These are phyloP conservation scores for Hypotaenidia okinawae DNA, from an alignment of 2,797 vertebrate genomes.

Conservation along the genomic window DNA sequence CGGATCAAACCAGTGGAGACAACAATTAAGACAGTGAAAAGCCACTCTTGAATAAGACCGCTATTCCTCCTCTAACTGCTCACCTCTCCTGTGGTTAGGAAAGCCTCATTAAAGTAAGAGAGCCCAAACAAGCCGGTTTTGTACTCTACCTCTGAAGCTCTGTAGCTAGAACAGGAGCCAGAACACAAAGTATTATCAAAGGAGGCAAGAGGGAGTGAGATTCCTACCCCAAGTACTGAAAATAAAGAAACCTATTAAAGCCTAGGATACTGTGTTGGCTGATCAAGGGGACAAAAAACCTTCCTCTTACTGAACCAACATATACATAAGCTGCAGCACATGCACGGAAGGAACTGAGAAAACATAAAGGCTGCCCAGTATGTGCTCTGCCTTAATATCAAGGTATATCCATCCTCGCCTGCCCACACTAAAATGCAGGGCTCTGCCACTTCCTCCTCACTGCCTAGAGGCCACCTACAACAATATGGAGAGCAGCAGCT, in stretches of 20 bases:
- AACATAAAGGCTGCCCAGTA: not conserved
- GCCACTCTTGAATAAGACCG: not conserved
- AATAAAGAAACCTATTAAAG: not conserved
- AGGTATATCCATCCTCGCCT: not conserved
- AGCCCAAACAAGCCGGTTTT: not conserved
- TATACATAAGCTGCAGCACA: not conserved
- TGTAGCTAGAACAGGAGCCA: not conserved
- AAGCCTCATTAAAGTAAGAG: not conserved
- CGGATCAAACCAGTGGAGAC: not conserved
- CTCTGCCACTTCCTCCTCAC: not conserved
- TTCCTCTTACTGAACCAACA: not conserved
- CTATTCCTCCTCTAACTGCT: not conserved
- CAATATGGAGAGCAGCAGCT: not conserved
- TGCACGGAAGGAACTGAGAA: fast-evolving
- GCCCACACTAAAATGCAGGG: not conserved
- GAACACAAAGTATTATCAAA: not conserved
- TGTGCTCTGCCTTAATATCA: not conserved
- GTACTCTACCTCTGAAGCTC: not conserved
- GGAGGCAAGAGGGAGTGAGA: not conserved
- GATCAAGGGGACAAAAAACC: not conserved
- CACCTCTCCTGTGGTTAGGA: not conserved
- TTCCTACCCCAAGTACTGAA: not conserved
- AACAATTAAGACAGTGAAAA: constrained; percentile 27
- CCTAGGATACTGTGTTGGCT: not conserved
- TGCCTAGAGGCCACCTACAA: not conserved